These are phyloP conservation scores for Drosophila arizonae DNA, from an alignment of 1,140 invertebrate species.

Conservation along the genomic window DNA sequence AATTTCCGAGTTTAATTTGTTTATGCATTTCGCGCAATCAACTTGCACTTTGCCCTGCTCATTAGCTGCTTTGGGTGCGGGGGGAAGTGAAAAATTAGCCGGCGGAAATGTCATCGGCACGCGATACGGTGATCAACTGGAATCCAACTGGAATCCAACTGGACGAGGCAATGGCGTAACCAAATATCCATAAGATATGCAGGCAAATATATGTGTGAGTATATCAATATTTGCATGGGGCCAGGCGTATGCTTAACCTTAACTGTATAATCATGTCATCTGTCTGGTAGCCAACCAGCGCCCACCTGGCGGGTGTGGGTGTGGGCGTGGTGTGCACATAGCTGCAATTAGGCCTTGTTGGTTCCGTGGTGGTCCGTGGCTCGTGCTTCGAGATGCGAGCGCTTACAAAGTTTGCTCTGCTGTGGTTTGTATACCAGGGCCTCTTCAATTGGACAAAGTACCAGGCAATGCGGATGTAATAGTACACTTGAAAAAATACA, in stretches of 20 bases:
- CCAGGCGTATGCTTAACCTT: slow-evolving; percentile 37
- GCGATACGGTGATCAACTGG: slow-evolving; percentile 55
- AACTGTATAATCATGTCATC: slow-evolving; percentile 61
- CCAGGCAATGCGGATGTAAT: no score
- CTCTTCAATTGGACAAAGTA: slow-evolving; percentile 9
- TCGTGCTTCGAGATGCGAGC: slow-evolving; percentile 14
- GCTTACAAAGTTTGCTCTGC: slow-evolving; percentile 44
- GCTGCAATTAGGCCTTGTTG: slow-evolving; percentile 67
- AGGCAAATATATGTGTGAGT: neutral
- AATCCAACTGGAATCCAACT: neutral
- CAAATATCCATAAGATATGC: slow-evolving; percentile 33
- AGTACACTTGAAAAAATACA: no score
- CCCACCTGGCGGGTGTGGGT: slow-evolving; percentile 29
- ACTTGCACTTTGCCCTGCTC: slow-evolving; percentile 62
- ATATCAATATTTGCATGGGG: slow-evolving; percentile 33
- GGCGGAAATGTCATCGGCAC: slow-evolving; percentile 60
- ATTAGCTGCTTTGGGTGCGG: slow-evolving; percentile 33
- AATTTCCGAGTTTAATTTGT: slow-evolving; percentile 56
- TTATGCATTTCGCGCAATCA: slow-evolving; percentile 73
- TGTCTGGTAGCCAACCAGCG: neutral
- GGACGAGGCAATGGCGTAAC: slow-evolving; percentile 28
- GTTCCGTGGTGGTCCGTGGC: slow-evolving; percentile 1
- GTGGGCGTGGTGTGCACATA: slow-evolving; percentile 58
- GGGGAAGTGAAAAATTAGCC: slow-evolving; percentile 49
- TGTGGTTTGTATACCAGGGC: slow-evolving; percentile 21